Evolutionary conservation across 2,797 vertebrate genomes (phyloP), one percentile per base, ranked within the genome.

Genomic region (Galagoides demidoff): DNA sequence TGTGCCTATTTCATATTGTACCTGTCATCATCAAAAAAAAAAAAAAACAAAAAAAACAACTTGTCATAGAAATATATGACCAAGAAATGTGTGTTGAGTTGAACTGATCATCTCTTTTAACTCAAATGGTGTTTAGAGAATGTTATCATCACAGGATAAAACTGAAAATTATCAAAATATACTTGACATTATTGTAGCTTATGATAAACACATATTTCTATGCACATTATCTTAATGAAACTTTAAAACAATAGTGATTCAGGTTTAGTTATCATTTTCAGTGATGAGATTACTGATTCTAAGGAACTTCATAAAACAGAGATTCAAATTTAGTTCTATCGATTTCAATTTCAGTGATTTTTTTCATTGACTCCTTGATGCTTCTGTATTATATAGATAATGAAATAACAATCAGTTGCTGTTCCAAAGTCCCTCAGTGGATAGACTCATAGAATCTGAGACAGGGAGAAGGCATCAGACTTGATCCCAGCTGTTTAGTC

Each of bases 341-440:
- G 71, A 89, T 90, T 95, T 95, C 31, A 90, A 59, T 90, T 45
- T 95, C 68, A 86, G 31, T 92, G 85, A 95, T 76, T 74, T 97
- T 96, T 85, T 39, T 43, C 5, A 68, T 90, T 74, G 55, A 70
- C 49, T 79, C 85, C 76, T 61, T 70, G 84, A 39, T 90, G 37
- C 39, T 96, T 96, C 90, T 57, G 64, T 45, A 93, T 95, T 89
- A 92, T 86, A 17, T 16, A 92, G 45, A 76, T 83, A 95, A 90
- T 76, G 61, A 85, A 92, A 73, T 88, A n/a, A 94, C 78, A 85
- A 85, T 57, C 17, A 29, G 73, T 81, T 84, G 94, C 63, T 14
- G 90, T 92, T 92, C 59, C 68, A 49, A 23, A 77, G 49, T 71
- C 49, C 7, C 7, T 79, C 25, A 31, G 27, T 45, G 64, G 59